Conservation (phyloP, 2,797 vertebrate genomes). For the Coracias cyanogaster region DNA sequence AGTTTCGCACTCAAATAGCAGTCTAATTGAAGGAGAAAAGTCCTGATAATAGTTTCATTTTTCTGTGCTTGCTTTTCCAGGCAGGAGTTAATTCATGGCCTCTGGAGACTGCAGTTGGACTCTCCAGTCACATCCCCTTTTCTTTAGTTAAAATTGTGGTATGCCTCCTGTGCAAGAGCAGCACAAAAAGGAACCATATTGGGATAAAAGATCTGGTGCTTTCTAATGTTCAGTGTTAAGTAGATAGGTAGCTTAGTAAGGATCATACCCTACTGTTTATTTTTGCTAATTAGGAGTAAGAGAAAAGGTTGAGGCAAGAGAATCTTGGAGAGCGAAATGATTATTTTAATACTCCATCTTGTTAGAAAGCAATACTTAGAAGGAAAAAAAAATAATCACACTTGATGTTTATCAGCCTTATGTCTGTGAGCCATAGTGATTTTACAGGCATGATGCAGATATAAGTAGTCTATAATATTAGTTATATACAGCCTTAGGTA, state of each 20-base stretch:
- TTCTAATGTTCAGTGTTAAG: not conserved
- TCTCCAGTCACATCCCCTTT: not conserved
- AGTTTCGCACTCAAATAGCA: not conserved
- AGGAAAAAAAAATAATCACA: not conserved
- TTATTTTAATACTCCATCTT: not conserved
- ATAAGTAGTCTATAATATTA: not conserved
- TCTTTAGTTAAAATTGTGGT: not conserved
- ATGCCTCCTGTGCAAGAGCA: not conserved
- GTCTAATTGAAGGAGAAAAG: not conserved
- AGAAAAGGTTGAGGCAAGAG: not conserved
- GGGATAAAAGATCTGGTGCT: not conserved
- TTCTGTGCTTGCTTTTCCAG: not conserved
- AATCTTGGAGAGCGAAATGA: not conserved
- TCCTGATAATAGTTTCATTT: not conserved
- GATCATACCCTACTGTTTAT: not conserved
- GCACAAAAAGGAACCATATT: not conserved
- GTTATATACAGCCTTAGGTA: not conserved
- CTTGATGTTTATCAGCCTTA: not conserved
- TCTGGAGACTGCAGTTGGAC: not conserved
- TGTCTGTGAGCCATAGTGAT: not conserved
- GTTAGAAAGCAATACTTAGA: not conserved
- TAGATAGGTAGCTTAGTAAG: not conserved
- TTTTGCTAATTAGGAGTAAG: not conserved
- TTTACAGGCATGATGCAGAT: not conserved
- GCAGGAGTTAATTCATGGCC: not conserved